A percentile compares a stretch with the other conserved stretches of the same genome.
phyloP scores from a whole-genome alignment of 2,888 invertebrate genomes.

The Orthonychiurus folsomi region DNA sequence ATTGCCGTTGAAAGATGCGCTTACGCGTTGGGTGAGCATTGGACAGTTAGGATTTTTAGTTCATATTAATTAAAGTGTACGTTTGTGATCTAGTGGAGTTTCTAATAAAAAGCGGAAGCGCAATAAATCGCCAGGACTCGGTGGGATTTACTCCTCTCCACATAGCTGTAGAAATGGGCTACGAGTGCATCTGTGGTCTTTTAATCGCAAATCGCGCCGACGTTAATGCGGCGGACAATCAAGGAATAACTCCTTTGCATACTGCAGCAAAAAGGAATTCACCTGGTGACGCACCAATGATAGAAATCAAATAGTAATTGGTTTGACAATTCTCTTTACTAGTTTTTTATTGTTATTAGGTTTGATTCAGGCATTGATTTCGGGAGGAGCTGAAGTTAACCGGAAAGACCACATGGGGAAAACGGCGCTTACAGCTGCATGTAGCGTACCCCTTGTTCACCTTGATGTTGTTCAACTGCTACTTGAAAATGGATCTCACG shows the following conservation, averaged over 20 bases:
- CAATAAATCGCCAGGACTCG: constrained; percentile 35
- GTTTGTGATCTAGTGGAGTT: constrained; percentile 27
- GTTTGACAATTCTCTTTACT: too few species aligned
- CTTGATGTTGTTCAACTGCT: constrained; percentile 28
- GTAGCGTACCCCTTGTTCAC: constrained; percentile 23
- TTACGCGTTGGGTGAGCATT: not conserved
- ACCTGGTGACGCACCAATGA: too few species aligned
- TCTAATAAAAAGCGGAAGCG: constrained; percentile 32
- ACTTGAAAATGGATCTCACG: constrained; percentile 30
- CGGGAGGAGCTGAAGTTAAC: constrained; percentile 32
- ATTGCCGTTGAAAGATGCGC: constrained; percentile 24
- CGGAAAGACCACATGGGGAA: constrained; percentile 30
- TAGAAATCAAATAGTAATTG: too few species aligned
- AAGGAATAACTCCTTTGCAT: constrained; percentile 31
- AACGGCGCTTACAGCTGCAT: constrained; percentile 31
- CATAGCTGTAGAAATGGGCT: constrained; percentile 36
- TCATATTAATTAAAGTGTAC: constrained; percentile 5
- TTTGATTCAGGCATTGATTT: constrained; percentile 20
- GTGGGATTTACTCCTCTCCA: constrained; percentile 30
- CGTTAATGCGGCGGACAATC: constrained; percentile 33
- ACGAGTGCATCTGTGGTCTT: constrained; percentile 28
- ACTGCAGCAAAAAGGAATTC: constrained; percentile 30
- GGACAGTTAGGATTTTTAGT: constrained; percentile 3
- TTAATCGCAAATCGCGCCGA: constrained; percentile 32
- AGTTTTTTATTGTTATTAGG: too few species aligned